A percentile compares a stretch with the other conserved stretches of the same genome.
Evolutionary conservation across 2,113 vertebrate species (phyloP).

Genomic region (Gobio gobio): DNA sequence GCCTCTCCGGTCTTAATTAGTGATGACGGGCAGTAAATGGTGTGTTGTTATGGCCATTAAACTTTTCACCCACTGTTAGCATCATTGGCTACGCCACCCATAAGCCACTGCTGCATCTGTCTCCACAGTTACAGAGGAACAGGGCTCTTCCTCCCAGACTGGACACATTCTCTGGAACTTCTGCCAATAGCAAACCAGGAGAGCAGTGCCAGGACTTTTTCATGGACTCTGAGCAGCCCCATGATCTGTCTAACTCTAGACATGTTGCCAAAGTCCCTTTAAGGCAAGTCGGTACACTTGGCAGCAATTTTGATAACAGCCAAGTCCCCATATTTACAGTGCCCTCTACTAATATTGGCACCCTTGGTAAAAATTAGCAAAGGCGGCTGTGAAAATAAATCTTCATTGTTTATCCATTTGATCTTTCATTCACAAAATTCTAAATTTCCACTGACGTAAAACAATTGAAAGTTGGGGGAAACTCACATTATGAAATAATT

Average conservation of each 20-base stretch:
- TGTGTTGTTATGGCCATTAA: constrained; percentile 56
- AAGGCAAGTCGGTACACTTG: not conserved
- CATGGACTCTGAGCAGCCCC: not conserved
- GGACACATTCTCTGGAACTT: constrained; percentile 14
- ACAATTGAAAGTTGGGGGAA: no score
- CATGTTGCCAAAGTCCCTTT: constrained; percentile 6
- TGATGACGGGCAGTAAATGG: constrained; percentile 54
- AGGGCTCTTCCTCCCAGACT: not conserved
- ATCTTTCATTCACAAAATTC: no score
- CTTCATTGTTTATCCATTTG: no score
- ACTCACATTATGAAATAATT: no score
- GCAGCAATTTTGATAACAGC: not conserved
- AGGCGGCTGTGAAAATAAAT: no score
- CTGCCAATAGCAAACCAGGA: not conserved
- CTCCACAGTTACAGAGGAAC: constrained; percentile 33
- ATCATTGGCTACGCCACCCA: constrained; percentile 39
- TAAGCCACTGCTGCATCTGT: constrained; percentile 45
- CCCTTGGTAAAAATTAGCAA: no score
- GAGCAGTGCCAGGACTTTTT: not conserved
- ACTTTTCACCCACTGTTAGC: constrained; percentile 56
- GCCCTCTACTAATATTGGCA: no score
- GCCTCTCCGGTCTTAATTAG: constrained; percentile 46
- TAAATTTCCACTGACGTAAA: no score
- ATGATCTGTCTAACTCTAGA: not conserved
- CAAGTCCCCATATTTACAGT: not conserved